phyloP scores from a whole-genome alignment of 1,140 invertebrate genomes.

The Sipha flava region DNA sequence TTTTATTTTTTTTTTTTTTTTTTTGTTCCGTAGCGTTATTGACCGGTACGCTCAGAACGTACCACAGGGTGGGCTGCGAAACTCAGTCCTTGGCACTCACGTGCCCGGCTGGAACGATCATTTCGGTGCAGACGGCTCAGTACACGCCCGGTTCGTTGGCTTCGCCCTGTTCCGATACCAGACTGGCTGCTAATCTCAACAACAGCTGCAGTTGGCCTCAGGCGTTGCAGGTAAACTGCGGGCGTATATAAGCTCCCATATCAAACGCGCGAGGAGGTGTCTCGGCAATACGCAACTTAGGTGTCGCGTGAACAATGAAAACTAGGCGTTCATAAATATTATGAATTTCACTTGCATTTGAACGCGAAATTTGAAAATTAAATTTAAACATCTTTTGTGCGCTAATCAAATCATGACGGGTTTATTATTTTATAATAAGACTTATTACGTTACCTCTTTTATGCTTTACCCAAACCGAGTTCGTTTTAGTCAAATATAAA shows the following conservation, averaged over 20 bases:
- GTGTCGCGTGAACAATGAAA: too few species aligned
- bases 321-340: too few species aligned
- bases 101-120: constrained; percentile 77
- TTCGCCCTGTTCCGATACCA: constrained; percentile 43
- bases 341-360: too few species aligned
- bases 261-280: too few species aligned
- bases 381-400: too few species aligned
- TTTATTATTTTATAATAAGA: too few species aligned
- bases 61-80: constrained; percentile 78
- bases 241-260: neutral
- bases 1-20: constrained; percentile 36
- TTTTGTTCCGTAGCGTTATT: constrained; percentile 59
- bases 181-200: constrained; percentile 38
- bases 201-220: constrained; percentile 49
- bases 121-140: constrained; percentile 73
- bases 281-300: too few species aligned
- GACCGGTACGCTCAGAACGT: constrained; percentile 76
- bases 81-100: constrained; percentile 71
- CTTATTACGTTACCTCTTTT: too few species aligned
- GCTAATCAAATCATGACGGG: too few species aligned
- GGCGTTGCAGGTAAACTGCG: constrained; percentile 48
- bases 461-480: too few species aligned
- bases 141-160: constrained; percentile 44
- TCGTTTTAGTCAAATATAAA: too few species aligned
- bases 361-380: too few species aligned